phyloP scores from a whole-genome alignment of 2,797 vertebrate species.

The Parauchenoglanis ngamensis region DNA sequence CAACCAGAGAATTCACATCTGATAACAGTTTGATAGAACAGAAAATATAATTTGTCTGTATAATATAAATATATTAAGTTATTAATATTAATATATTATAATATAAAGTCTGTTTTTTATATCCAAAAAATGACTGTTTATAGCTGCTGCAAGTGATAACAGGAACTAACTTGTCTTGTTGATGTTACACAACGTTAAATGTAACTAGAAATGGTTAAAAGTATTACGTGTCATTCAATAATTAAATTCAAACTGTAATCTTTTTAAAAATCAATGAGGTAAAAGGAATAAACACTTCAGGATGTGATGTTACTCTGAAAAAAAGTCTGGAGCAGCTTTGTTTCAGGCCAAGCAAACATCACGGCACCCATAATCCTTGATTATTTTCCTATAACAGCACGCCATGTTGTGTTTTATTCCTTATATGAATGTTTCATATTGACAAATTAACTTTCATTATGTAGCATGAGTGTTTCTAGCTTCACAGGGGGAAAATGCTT shows the following conservation, averaged over 20 bases:
- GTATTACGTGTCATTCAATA: not conserved
- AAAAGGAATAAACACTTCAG: not conserved
- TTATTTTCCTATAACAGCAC: not conserved
- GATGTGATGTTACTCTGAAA: not conserved
- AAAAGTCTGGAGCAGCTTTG: not conserved
- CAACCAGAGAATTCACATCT: not conserved
- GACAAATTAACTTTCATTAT: not conserved
- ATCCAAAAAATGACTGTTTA: not conserved
- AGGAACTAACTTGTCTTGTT: not conserved
- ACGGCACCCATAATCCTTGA: not conserved
- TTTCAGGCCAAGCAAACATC: not conserved
- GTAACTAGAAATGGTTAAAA: not conserved
- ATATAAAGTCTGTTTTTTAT: not conserved
- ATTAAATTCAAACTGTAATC: not conserved
- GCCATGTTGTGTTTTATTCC: not conserved
- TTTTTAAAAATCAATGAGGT: not conserved
- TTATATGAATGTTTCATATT: not conserved
- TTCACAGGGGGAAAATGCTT: not conserved
- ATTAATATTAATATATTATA: no score
- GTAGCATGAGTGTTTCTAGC: not conserved
- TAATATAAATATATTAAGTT: no score
- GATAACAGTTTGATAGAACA: not conserved
- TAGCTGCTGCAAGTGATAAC: not conserved
- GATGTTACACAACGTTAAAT: not conserved
- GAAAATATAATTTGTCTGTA: not conserved